Base-by-base conservation (phyloP, 2,888 invertebrate species). In the Hirtodrosophila duncani region DNA sequence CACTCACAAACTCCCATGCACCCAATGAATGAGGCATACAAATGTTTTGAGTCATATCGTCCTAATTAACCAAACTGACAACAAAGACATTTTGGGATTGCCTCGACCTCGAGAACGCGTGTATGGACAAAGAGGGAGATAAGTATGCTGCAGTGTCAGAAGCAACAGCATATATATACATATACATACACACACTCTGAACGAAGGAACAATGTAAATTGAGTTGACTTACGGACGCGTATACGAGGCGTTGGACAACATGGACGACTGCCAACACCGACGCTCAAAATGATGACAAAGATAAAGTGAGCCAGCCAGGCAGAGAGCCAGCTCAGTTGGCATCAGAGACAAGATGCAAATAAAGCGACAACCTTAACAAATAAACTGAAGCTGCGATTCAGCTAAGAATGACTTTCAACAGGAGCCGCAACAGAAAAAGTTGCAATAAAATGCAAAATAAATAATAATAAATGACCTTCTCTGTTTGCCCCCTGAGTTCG, bases 401-500 rank as follows among this genome's bases (percentile, higher is more conserved):
- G n/a, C n/a, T n/a, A n/a, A n/a, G n/a, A n/a, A n/a, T n/a, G n/a
- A n/a, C n/a, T n/a, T n/a, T n/a, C n/a, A 34, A 27, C 23, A 26
- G 52, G 8, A 34, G 4, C 17, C 18, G 13, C 23, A 29, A 11
- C 2, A 10, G 9, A 36, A 49, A 34, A 45, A 49, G 62, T 61
- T 63, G 63, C 74, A 81, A 74, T 81, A 72, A 81, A 60, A 66
- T 63, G 63, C 65, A 41, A 78, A 70, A 63, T 59, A 72, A 70
- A 79, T 71, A 75, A 75, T 79, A 71, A 70, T 56, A 75, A 81
- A 60, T 67, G 77, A 77, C 75, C 75, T 81, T 77, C 64, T n/a
- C n/a, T n/a, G n/a, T n/a, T n/a, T n/a, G n/a, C n/a, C n/a, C n/a
- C n/a, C n/a, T n/a, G n/a, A n/a, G n/a, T n/a, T n/a, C n/a, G n/a